Conservation (phyloP, 1,140 invertebrate genomes). For the Monomorium pharaonis region DNA sequence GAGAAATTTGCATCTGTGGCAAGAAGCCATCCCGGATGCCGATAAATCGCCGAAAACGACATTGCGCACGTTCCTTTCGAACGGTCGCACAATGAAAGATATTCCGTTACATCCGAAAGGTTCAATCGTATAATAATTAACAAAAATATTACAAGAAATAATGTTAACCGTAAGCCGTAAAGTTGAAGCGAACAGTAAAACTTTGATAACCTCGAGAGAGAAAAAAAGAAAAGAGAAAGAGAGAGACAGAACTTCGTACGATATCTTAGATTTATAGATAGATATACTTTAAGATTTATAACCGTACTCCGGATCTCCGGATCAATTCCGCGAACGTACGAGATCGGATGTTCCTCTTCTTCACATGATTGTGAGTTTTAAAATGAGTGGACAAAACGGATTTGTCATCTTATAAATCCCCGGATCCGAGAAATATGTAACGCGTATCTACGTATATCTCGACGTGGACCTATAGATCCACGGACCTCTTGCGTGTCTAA, state of each 20-base stretch:
- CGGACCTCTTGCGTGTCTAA: conserved; percentile 3
- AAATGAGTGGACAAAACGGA: neutral
- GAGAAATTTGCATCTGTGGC: conserved; percentile 79
- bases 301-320: neutral
- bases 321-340: neutral
- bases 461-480: neutral
- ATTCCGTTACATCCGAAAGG: neutral
- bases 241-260: neutral
- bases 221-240: too few species aligned
- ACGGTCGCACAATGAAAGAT: neutral
- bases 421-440: neutral
- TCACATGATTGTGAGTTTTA: neutral
- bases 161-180: neutral
- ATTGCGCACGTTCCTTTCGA: neutral
- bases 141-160: neutral
- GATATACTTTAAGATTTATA: too few species aligned
- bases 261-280: neutral
- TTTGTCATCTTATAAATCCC: neutral
- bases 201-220: neutral
- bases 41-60: conserved; percentile 20
- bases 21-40: conserved; percentile 64
- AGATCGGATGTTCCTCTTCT: neutral
- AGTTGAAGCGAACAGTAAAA: neutral
- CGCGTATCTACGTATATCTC: neutral
- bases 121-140: neutral